Conservation (phyloP, 2,113 vertebrate genomes). For the Miniopterus natalensis region DNA sequence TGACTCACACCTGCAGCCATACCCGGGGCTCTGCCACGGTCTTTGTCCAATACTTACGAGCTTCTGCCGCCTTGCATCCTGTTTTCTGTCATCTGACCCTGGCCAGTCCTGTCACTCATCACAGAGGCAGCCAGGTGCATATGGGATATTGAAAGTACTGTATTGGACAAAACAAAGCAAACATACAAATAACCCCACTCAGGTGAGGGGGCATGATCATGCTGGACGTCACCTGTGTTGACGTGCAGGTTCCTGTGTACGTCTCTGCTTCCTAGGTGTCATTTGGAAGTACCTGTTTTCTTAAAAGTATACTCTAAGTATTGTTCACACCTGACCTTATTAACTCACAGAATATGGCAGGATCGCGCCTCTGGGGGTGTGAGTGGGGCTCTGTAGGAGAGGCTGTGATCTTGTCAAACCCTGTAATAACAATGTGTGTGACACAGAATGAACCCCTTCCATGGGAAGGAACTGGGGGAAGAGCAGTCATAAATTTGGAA, state of each 20-base stretch:
- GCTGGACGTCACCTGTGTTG: not conserved
- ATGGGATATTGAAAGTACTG: not conserved
- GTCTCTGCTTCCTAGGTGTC: not conserved
- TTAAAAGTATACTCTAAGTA: constrained; percentile 45
- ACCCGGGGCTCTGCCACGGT: not conserved
- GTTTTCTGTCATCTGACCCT: not conserved
- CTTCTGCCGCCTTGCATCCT: not conserved
- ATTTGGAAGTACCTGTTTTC: constrained; percentile 2
- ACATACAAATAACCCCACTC: not conserved
- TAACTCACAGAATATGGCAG: constrained; percentile 40
- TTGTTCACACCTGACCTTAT: constrained; percentile 24
- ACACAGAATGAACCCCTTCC: constrained; percentile 11
- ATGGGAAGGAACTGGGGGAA: not conserved
- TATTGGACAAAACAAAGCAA: not conserved
- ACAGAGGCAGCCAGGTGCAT: not conserved
- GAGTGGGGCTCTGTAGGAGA: not conserved
- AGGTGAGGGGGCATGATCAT: not conserved
- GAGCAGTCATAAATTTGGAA: constrained; percentile 51
- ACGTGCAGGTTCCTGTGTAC: not conserved
- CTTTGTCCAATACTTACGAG: not conserved
- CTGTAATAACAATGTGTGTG: constrained; percentile 48
- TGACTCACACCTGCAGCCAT: not conserved
- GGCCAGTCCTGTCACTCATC: not conserved
- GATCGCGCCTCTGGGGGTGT: not conserved
- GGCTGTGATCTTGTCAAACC: constrained; percentile 1